Base-by-base conservation (phyloP, 2,113 vertebrate genomes). In the Anoplopoma fimbria region DNA sequence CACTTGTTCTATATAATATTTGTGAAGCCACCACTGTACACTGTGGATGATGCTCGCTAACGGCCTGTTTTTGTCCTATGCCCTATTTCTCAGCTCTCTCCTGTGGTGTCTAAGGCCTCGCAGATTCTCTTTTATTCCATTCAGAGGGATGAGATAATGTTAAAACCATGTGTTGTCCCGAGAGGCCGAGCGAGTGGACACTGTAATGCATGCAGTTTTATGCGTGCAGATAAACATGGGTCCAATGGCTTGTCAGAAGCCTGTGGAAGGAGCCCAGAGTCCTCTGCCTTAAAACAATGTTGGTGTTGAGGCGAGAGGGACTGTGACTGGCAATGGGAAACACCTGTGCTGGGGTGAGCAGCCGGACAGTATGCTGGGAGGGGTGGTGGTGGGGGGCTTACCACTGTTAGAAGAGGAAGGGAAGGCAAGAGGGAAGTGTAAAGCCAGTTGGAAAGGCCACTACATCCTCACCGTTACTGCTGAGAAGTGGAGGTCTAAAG, bases 181-280 rank as follows among this genome's bases (percentile, higher is more conserved):
- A 79, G 94, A 96, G 93, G 93, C 86, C 73, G 81, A 91, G 92
- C 75, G 84, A 92, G 93, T 90, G 93, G 87, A 90, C 93, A 93
- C 87, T 85, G 87, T 86, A 89, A 91, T 86, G 88, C 87, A 77
- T 95, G 91, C 90, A 76, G 86, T 95, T 96, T 97, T 96, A 96
- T 95, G 94, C 93, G 91, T 91, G 94, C 95, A 96, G 94, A 96
- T 95, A 97, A 96, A 97, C 95, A 96, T 93, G 93, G 94, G 85
- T 90, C 87, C 90, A 73, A 90, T 92, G 93, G 93, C 84, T 94
- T 95, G 96, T 95, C 96, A 96, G 93, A 94, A 95, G 90, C 85
- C 91, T 88, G 96, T 95, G 95, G 88, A 89, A 93, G 91, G 95
- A 96, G 94, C 91, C 88, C 93, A 90, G 87, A 90, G 82, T 92